These are phyloP conservation scores for Ophioninae sp. DNA, from an alignment of 2,888 invertebrate species.

Conservation along the genomic window DNA sequence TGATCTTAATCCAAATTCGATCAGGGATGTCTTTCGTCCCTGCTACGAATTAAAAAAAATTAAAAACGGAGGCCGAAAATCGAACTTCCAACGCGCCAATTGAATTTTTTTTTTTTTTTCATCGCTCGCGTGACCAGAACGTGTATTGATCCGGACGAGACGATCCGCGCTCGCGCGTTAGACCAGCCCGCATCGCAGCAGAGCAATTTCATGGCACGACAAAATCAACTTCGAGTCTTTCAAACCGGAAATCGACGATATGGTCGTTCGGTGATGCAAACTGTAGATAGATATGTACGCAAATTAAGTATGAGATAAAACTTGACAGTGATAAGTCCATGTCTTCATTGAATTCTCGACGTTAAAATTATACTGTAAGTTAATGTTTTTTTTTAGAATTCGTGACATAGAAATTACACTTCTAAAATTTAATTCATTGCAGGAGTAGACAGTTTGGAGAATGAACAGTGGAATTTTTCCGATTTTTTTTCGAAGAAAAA, in stretches of 20 bases:
- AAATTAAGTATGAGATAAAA: neutral
- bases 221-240: slow-evolving; percentile 1
- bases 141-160: slow-evolving; percentile 47
- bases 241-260: neutral
- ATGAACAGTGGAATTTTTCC: neutral
- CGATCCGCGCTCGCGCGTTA: slow-evolving; percentile 50
- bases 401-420: neutral
- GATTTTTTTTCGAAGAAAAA: neutral
- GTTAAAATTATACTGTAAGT: neutral
- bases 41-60: neutral
- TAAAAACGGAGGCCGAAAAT: neutral
- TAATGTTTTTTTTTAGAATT: neutral
- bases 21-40: neutral
- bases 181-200: slow-evolving; percentile 21
- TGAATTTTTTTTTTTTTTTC: neutral
- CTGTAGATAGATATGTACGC: neutral
- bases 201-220: slow-evolving; percentile 19
- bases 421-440: neutral
- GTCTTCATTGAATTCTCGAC: too few relatives aligned
- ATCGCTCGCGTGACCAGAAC: neutral
- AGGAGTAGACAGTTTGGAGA: neutral
- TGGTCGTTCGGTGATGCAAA: neutral
- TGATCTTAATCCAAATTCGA: neutral
- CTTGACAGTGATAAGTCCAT: too few relatives aligned
- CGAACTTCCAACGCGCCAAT: neutral